Evolutionary conservation across 2,888 invertebrate genomes (phyloP).

Genomic region (Pristionchus exspectatus): DNA sequence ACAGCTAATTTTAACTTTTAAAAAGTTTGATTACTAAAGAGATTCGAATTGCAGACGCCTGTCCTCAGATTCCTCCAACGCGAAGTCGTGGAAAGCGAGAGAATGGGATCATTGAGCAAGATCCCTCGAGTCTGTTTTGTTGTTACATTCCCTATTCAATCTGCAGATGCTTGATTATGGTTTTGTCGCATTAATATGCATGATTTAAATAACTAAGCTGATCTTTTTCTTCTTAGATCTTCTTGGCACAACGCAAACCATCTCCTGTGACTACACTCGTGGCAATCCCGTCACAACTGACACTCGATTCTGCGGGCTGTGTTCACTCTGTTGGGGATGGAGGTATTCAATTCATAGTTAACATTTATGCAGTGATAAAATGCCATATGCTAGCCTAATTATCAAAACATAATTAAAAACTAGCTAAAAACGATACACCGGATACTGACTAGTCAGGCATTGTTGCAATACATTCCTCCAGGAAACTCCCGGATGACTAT

Average conservation of each 20-base stretch:
- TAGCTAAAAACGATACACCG: no score
- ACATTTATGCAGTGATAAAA: no score
- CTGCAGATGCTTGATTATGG: no score
- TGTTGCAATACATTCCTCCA: not conserved
- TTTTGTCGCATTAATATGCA: not conserved
- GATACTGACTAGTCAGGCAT: no score
- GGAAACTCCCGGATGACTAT: constrained; percentile 42
- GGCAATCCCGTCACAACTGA: constrained; percentile 25
- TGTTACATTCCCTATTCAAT: no score
- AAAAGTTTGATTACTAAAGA: no score
- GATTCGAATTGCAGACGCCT: not conserved
- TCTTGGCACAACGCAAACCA: not conserved
- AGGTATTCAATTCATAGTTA: not conserved
- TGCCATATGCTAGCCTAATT: not conserved
- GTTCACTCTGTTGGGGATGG: constrained; percentile 53
- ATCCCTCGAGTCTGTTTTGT: not conserved
- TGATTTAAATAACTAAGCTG: not conserved
- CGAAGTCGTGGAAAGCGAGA: not conserved
- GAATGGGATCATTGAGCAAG: not conserved
- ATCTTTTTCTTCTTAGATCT: not conserved
- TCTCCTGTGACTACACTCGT: constrained; percentile 37
- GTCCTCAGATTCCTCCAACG: not conserved
- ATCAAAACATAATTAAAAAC: no score
- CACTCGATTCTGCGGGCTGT: constrained; percentile 45
- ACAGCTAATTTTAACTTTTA: no score